A percentile compares a stretch with the other conserved stretches of the same genome.
These are phyloP conservation scores for Scaptomyza tumidula DNA, from an alignment of 2,888 invertebrate species.

Conservation along the genomic window DNA sequence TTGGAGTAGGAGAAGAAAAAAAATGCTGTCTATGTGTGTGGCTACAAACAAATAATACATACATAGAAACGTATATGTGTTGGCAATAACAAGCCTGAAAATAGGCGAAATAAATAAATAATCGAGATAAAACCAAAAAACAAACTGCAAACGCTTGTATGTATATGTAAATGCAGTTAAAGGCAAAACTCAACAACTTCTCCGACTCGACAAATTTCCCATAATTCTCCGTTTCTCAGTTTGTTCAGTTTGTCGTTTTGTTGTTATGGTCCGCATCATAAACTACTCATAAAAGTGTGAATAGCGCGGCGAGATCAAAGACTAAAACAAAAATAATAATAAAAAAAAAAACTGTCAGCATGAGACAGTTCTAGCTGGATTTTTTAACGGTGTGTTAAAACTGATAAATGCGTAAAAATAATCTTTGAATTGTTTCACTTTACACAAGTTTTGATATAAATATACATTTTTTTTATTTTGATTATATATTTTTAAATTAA, in stretches of 20 bases:
- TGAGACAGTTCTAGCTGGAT: not conserved
- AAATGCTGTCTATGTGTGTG: constrained; percentile 34
- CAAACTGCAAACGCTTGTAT: constrained; percentile 45
- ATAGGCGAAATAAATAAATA: constrained; percentile 68
- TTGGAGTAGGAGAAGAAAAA: constrained; percentile 1
- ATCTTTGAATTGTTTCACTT: not conserved
- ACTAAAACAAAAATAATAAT: not conserved
- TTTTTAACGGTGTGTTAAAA: constrained; percentile 1
- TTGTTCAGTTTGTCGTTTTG: constrained; percentile 45
- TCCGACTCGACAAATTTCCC: constrained; percentile 3
- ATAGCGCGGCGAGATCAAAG: constrained; percentile 74
- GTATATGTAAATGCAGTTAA: constrained; percentile 50
- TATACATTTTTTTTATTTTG: no score
- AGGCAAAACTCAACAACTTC: not conserved
- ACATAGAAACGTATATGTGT: not conserved
- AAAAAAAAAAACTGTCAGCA: constrained; percentile 3
- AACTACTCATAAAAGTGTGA: constrained; percentile 75
- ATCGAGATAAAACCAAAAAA: constrained; percentile 26
- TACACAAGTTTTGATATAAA: no score
- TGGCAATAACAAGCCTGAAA: constrained; percentile 28
- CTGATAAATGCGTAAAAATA: constrained; percentile 12
- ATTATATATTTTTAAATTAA: no score
- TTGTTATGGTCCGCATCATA: constrained; percentile 70
- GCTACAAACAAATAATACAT: constrained; percentile 48
- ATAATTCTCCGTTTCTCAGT: constrained; percentile 32